These are phyloP conservation scores for Ancistrus triradiatus DNA, from an alignment of 2,113 vertebrate genomes.

Conservation along the genomic window DNA sequence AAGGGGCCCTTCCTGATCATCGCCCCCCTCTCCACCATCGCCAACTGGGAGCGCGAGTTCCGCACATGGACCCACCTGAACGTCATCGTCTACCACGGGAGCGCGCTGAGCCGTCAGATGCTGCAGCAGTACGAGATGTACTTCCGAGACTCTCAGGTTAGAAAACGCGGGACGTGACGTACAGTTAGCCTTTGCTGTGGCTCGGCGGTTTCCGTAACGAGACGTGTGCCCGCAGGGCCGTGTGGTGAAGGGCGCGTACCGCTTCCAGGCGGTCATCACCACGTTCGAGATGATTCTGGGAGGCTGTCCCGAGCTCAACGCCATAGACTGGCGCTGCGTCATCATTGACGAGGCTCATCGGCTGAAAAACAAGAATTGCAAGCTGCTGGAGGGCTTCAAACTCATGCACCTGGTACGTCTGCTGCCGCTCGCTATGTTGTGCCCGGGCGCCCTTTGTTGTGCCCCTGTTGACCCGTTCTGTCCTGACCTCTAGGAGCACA, in stretches of 20 bases:
- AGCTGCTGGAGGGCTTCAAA: slow-evolving; percentile 94
- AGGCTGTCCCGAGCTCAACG: slow-evolving; percentile 93
- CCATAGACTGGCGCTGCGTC: slow-evolving; percentile 94
- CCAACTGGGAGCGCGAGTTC: slow-evolving; percentile 98
- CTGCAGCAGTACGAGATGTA: slow-evolving; percentile 99
- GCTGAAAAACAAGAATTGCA: slow-evolving; percentile 99
- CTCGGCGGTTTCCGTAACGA: too few relatives aligned
- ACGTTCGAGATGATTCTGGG: slow-evolving; percentile 99
- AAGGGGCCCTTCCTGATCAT: slow-evolving; percentile 93
- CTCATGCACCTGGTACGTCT: slow-evolving; percentile 88
- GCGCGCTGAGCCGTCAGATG: slow-evolving; percentile 96
- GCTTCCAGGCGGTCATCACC: slow-evolving; percentile 93
- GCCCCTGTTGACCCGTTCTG: background rate
- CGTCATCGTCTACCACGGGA: slow-evolving; percentile 95
- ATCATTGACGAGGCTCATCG: slow-evolving; percentile 98
- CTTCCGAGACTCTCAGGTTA: slow-evolving; percentile 93
- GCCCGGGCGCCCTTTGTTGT: background rate
- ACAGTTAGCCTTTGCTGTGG: too few relatives aligned
- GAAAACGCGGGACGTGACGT: too few relatives aligned
- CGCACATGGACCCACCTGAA: slow-evolving; percentile 93
- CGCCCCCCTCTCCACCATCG: slow-evolving; percentile 94
- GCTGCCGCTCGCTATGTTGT: too few relatives aligned
- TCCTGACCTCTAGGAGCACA: slow-evolving; percentile 79
- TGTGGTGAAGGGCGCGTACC: slow-evolving; percentile 84
- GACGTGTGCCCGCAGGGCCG: slow-evolving; percentile 81